Percentiles rank a stretch among this genome's conserved stretches.
phyloP scores from a whole-genome alignment of 2,797 vertebrate species.

The Ctenosaura bakeri region DNA sequence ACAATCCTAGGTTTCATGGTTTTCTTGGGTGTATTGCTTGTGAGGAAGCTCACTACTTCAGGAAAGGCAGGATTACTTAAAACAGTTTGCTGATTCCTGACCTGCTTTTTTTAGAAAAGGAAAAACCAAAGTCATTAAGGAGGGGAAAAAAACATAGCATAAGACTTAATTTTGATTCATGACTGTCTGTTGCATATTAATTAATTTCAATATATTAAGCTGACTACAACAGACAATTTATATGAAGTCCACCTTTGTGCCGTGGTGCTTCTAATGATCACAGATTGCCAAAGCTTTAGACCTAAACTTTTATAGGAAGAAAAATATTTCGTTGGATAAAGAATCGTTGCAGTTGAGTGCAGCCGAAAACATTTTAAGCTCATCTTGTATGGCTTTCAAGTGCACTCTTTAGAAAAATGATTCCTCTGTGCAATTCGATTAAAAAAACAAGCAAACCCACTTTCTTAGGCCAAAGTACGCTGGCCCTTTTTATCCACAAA shows the following conservation, averaged over 20 bases:
- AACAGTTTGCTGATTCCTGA: constrained; percentile 37
- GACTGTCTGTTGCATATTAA: constrained; percentile 37
- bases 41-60: neutral
- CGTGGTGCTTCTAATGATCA: constrained; percentile 52
- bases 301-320: constrained; percentile 45
- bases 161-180: constrained; percentile 46
- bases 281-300: constrained; percentile 60
- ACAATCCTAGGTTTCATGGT: neutral
- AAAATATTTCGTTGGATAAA: constrained; percentile 65
- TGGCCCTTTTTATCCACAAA: constrained; percentile 55
- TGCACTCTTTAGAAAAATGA: constrained; percentile 42
- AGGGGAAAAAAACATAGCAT: neutral
- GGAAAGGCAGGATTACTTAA: constrained; percentile 25
- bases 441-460: constrained; percentile 67
- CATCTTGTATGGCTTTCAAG: constrained; percentile 57
- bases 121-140: neutral
- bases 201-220: constrained; percentile 45
- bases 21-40: rapidly evolving
- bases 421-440: neutral
- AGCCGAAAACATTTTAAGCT: constrained; percentile 62
- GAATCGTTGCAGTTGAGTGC: constrained; percentile 31
- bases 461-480: constrained; percentile 55
- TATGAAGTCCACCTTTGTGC: constrained; percentile 1
- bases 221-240: constrained; percentile 36
- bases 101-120: constrained; percentile 50